Conservation (phyloP, 2,797 vertebrate genomes). For the Scarus forsteni region DNA sequence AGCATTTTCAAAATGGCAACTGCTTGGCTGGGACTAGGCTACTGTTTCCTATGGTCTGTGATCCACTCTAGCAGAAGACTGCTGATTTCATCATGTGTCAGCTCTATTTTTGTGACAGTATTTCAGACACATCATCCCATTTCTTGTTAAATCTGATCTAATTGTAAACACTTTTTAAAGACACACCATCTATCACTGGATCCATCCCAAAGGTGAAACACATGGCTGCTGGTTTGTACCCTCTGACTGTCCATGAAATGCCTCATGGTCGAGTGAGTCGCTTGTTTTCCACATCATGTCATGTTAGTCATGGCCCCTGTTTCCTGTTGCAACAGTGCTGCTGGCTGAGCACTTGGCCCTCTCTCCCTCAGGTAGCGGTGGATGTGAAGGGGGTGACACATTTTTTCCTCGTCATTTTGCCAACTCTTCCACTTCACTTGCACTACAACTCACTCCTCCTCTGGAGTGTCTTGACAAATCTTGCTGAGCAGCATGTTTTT, state of each 20-base stretch:
- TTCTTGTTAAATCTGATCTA: no score
- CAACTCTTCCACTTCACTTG: conserved; percentile 46
- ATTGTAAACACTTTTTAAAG: no score
- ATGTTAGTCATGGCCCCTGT: conserved; percentile 59
- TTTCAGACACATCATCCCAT: no score
- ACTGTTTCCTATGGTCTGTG: no score
- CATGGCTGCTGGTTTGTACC: conserved; percentile 2
- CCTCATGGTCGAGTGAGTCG: conserved; percentile 36
- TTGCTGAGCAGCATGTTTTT: conserved; percentile 26
- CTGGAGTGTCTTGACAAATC: conserved; percentile 7
- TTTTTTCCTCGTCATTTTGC: conserved; percentile 47
- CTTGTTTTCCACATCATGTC: conserved; percentile 69
- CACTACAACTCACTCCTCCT: conserved; percentile 17
- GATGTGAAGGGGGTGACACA: conserved; percentile 51
- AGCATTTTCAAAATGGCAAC: no score
- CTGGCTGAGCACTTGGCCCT: conserved; percentile 16
- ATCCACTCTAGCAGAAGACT: no score
- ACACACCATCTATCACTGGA: not conserved
- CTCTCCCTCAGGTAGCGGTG: conserved; percentile 36
- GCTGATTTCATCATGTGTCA: no score
- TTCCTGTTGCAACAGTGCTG: conserved; percentile 65
- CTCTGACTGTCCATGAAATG: conserved; percentile 6
- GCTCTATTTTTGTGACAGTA: no score
- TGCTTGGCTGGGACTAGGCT: no score
- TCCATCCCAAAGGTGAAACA: not conserved